phyloP scores from a whole-genome alignment of 2,113 vertebrate genomes.

The Lophotis ruficrista region DNA sequence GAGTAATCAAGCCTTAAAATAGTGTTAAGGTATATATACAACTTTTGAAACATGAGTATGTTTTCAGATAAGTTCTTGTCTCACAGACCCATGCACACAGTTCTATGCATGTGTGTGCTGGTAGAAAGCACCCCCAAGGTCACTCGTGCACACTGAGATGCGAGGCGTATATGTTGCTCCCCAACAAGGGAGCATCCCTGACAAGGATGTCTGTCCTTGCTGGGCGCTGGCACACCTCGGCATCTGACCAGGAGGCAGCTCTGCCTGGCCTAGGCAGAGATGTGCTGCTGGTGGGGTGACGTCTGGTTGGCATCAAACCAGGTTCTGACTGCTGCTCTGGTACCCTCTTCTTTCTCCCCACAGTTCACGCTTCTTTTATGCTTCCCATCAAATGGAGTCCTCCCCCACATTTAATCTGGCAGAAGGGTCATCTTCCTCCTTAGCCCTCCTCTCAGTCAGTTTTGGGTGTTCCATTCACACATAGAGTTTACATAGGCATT shows the following conservation, averaged over 20 bases:
- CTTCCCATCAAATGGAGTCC: not conserved
- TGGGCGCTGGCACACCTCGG: rapidly evolving
- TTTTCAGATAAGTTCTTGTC: not conserved
- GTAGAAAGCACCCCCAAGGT: not conserved
- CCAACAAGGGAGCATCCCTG: no score
- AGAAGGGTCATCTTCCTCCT: not conserved
- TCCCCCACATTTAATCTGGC: not conserved
- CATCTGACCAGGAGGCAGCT: not conserved
- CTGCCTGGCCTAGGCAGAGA: not conserved
- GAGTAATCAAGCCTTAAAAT: not conserved
- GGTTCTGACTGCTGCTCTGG: not conserved
- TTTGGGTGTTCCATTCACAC: not conserved
- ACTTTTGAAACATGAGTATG: not conserved
- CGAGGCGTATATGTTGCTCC: not conserved
- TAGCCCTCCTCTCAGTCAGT: not conserved
- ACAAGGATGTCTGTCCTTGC: not conserved
- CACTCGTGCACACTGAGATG: rapidly evolving
- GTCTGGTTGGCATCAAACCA: not conserved
- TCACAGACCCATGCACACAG: not conserved
- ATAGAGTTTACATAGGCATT: not conserved
- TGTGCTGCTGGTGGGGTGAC: not conserved
- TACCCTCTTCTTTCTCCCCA: not conserved
- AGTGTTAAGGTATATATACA: not conserved
- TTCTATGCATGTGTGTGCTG: rapidly evolving
- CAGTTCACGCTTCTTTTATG: not conserved